Evolutionary conservation across 1,140 invertebrate species (phyloP), one percentile per base, ranked within the genome.

Genomic region (Dendrolimus punctatus): DNA sequence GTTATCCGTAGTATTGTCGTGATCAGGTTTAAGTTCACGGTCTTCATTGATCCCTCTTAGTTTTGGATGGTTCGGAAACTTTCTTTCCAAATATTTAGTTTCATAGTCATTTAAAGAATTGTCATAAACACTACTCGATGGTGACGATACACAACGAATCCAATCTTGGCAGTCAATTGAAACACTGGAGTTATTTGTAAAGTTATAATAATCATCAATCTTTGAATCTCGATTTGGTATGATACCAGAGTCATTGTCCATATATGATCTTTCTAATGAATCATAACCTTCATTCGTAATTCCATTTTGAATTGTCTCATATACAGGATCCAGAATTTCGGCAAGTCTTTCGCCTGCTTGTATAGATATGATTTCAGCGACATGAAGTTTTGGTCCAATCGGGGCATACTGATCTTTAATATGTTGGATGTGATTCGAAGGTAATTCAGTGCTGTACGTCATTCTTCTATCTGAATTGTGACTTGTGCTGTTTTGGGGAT

Each of bases 361-460:
- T 66, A 85, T 79, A 4, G 80, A 83, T 57, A 83, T 78, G 41
- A 85, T 83, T 74, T 85, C 80, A 38, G 83, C 81, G 2, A 82
- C 78, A 39, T 85, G 78, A 49, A 83, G 36, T 56, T 75, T 83
- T 6, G 76, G 71, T 57, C 58, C 62, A 49, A 72, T 67, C n/a
- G 60, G 62, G 9, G 68, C 65, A n/a, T 76, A 71, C n/a, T 68
- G 58, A 10, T 75, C 59, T 60, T 82, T 79, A 0, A 46, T 5
- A 8, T 74, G 66, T 5, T 69, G 68, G 2, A 43, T 44, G 4
- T 64, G 53, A 1, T 63, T 71, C 5, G 59, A 55, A 37, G 67
- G 64, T 9, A 79, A 37, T 5, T 60, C 72, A 0, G 85, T 87
- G 45, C 74, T 81, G 57, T 74, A 83, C 8, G 85, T 87, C 8